phyloP scores from a whole-genome alignment of 2,797 vertebrate genomes.

The Catharus ustulatus region DNA sequence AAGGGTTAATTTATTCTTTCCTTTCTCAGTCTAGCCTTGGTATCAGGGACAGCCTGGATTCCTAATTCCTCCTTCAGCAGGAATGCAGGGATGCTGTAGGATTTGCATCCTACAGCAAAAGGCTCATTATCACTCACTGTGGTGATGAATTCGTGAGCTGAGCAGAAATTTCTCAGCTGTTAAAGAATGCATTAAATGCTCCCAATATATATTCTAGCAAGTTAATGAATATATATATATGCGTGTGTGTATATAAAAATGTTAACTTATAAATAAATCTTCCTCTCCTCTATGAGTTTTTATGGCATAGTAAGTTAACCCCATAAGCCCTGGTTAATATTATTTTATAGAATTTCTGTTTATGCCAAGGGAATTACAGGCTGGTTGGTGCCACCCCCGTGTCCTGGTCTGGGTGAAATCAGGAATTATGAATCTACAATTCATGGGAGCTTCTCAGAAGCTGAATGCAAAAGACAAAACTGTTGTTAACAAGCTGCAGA shows the following conservation, averaged over 20 bases:
- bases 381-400: background rate
- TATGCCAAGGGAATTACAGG: background rate
- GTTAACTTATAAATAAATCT: conserved; percentile 34
- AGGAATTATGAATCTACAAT: background rate
- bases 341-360: background rate
- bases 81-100: background rate
- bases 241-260: background rate
- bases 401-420: background rate
- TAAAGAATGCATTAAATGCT: conserved; percentile 29
- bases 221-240: conserved; percentile 44
- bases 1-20: background rate
- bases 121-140: conserved; percentile 18
- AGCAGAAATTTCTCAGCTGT: conserved; percentile 42
- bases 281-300: background rate
- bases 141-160: background rate
- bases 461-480: background rate
- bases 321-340: background rate
- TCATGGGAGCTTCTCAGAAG: background rate
- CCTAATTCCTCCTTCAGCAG: background rate
- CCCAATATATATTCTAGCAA: conserved; percentile 1
- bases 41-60: background rate
- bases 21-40: background rate
- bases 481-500: background rate
- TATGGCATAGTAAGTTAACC: conserved; percentile 2
- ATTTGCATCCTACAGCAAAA: conserved; percentile 6